Conservation (phyloP, 2,113 vertebrate species). For the human (Homo sapiens) region GRCh38 chr2:171588501-171589000, state of each 20-base stretch:
- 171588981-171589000: neutral
- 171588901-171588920: neutral
- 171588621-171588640: neutral
- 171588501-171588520: neutral
- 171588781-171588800: neutral
- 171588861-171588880: neutral
- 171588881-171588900: neutral
- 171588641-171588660: neutral
- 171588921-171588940: neutral
- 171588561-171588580: neutral
- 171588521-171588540: neutral
- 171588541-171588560: neutral
- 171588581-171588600: neutral
- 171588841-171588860: neutral
- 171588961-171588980: neutral
- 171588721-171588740: neutral
- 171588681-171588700: neutral
- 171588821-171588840: neutral
- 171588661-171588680: neutral
- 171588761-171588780: neutral
- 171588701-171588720: neutral
- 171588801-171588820: no score
- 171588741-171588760: neutral
- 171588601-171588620: neutral
- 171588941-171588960: neutral